Conservation (phyloP, 2,888 invertebrate species). For the Synanthedon vespiformis region DNA sequence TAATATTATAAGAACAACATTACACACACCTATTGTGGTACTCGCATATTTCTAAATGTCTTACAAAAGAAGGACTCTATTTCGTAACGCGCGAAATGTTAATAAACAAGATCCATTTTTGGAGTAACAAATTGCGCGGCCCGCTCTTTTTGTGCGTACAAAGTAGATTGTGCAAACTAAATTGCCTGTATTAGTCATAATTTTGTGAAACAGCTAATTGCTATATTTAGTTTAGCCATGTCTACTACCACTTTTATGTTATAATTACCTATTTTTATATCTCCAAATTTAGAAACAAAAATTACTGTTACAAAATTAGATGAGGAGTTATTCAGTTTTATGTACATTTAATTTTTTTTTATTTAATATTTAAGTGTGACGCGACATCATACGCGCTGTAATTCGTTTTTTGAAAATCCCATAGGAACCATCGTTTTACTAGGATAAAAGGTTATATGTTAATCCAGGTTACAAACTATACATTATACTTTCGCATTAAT, state of each 20-base stretch:
- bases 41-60: slow-evolving; percentile 10
- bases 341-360: too few species aligned
- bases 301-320: too few species aligned
- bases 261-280: neutral
- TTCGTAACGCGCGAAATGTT: slow-evolving; percentile 21
- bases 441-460: too few species aligned
- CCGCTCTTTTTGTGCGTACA: slow-evolving; percentile 6
- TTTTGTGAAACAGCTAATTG: neutral
- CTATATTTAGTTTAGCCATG: neutral
- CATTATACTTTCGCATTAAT: too few species aligned
- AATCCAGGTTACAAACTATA: too few species aligned
- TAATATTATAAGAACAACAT: too few species aligned
- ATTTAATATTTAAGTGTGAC: too few species aligned
- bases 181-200: slow-evolving; percentile 4
- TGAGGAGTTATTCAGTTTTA: too few species aligned
- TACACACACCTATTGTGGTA: neutral
- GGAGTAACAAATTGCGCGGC: slow-evolving; percentile 14
- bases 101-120: slow-evolving; percentile 19
- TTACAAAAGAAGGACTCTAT: slow-evolving; percentile 21
- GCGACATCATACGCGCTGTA: too few species aligned
- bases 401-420: too few species aligned
- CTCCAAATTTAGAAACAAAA: too few species aligned
- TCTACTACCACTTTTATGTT: neutral
- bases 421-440: too few species aligned
- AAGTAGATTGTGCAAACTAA: slow-evolving; percentile 4